phyloP scores from a whole-genome alignment of 2,797 vertebrate species.

The Trachurus trachurus region DNA sequence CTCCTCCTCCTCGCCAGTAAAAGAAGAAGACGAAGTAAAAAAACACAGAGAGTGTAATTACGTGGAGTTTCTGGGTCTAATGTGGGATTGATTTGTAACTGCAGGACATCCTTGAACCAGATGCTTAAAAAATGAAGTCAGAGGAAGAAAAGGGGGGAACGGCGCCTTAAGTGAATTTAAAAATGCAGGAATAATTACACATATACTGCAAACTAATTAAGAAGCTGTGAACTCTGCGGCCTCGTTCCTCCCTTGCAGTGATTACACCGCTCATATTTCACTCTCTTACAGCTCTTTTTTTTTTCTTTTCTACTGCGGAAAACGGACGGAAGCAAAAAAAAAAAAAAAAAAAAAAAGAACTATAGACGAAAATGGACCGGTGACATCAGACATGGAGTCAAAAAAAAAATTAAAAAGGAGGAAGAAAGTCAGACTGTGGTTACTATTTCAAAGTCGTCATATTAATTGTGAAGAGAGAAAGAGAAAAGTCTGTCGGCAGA shows the following conservation, averaged over 20 bases:
- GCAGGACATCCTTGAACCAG: slow-evolving; percentile 82
- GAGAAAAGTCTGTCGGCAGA: slow-evolving; percentile 69
- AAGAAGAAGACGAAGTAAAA: slow-evolving; percentile 25
- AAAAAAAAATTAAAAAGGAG: slow-evolving; percentile 35
- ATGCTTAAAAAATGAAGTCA: slow-evolving; percentile 75
- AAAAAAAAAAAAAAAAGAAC: slow-evolving; percentile 5
- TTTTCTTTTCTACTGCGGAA: slow-evolving; percentile 48
- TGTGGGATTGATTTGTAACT: slow-evolving; percentile 79
- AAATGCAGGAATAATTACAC: slow-evolving; percentile 86
- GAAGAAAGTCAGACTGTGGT: slow-evolving; percentile 73
- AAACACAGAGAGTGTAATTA: slow-evolving; percentile 68
- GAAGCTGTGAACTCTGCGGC: slow-evolving; percentile 78
- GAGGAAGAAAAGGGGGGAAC: slow-evolving; percentile 46
- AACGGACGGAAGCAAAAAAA: slow-evolving; percentile 58
- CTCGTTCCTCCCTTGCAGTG: slow-evolving; percentile 75
- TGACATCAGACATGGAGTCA: slow-evolving; percentile 66
- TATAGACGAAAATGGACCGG: slow-evolving; percentile 45
- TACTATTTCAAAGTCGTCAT: slow-evolving; percentile 84
- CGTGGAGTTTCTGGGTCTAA: slow-evolving; percentile 59
- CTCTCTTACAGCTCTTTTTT: slow-evolving; percentile 43
- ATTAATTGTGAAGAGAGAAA: slow-evolving; percentile 71
- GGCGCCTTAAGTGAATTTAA: slow-evolving; percentile 83
- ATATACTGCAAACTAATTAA: slow-evolving; percentile 85
- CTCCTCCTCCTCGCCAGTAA: background rate
- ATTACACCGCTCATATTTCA: slow-evolving; percentile 81